Conservation (phyloP, 2,797 vertebrate genomes). For the Myripristis murdjan region DNA sequence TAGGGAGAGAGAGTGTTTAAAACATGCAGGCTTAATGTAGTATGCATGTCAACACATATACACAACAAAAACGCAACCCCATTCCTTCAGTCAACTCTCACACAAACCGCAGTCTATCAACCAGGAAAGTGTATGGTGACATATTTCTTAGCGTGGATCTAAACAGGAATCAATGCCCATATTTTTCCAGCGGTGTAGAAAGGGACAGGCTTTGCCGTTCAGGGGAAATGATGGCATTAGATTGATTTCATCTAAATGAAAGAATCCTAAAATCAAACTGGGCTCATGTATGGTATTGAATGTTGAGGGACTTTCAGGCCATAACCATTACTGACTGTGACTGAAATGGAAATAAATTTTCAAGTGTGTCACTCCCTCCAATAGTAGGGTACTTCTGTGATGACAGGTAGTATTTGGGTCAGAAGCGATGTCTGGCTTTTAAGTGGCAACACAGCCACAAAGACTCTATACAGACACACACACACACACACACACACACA, state of each 20-base stretch:
- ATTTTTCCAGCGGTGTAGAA: slow-evolving; percentile 26
- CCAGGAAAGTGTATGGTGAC: slow-evolving; percentile 21
- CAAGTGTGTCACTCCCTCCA: slow-evolving; percentile 36
- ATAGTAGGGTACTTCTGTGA: too few relatives aligned
- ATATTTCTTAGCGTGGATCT: slow-evolving; percentile 21
- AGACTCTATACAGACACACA: too few relatives aligned
- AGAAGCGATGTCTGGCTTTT: too few relatives aligned
- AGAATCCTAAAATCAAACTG: slow-evolving; percentile 62
- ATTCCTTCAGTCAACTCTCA: slow-evolving; percentile 4
- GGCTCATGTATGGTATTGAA: slow-evolving; percentile 60
- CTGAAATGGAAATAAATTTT: slow-evolving; percentile 27
- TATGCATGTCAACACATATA: slow-evolving; percentile 45
- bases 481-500: too few relatives aligned
- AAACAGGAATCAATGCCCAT: slow-evolving; percentile 19
- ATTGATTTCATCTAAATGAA: slow-evolving; percentile 66
- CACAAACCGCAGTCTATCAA: background rate
- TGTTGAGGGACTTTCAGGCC: slow-evolving; percentile 43
- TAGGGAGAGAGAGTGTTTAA: slow-evolving; percentile 11
- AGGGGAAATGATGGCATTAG: slow-evolving; percentile 21
- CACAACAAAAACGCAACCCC: slow-evolving; percentile 19
- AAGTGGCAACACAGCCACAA: too few relatives aligned
- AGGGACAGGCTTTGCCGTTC: slow-evolving; percentile 27
- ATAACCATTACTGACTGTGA: slow-evolving; percentile 29
- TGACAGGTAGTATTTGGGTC: too few relatives aligned
- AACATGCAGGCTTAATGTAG: slow-evolving; percentile 35